Evolutionary conservation across 2,888 invertebrate species (phyloP).

Genomic region (Ormyrus labotus): DNA sequence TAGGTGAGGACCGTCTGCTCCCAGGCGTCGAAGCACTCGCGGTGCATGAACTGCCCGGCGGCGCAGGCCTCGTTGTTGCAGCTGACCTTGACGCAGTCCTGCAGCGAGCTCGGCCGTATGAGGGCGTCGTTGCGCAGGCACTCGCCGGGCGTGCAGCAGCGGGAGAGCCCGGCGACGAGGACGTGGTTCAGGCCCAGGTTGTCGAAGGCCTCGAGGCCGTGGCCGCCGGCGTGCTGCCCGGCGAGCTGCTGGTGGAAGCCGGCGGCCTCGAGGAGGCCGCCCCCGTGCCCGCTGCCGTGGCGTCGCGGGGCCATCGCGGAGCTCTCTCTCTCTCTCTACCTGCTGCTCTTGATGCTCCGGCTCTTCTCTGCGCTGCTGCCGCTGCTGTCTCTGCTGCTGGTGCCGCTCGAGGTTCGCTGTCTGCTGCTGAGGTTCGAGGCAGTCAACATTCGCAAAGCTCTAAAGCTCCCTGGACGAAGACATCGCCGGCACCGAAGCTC

Average conservation of each 20-base stretch:
- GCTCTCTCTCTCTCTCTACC: not conserved
- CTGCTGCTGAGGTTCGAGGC: too few relatives aligned
- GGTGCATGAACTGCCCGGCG: conserved; percentile 95
- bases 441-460: too few relatives aligned
- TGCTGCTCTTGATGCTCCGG: not conserved
- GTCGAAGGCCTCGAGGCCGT: conserved; percentile 63
- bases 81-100: conserved; percentile 90
- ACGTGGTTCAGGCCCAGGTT: conserved; percentile 60
- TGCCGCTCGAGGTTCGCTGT: too few relatives aligned
- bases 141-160: conserved; percentile 91
- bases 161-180: conserved; percentile 75
- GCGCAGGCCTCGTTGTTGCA: conserved; percentile 97
- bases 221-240: not conserved
- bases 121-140: conserved; percentile 82
- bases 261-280: conserved; percentile 53
- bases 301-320: conserved; percentile 71
- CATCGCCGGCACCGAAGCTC: too few relatives aligned
- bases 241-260: conserved; percentile 32
- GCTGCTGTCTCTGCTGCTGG: too few relatives aligned
- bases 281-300: conserved; percentile 64
- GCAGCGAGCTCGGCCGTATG: conserved; percentile 82
- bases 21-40: conserved; percentile 96
- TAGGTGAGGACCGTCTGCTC: conserved; percentile 92
- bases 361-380: not conserved
- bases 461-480: too few relatives aligned